A percentile compares a stretch with the other conserved stretches of the same genome.
Evolutionary conservation across 2,113 vertebrate genomes (phyloP).

Genomic region (Dunckerocampus dactyliophorus): DNA sequence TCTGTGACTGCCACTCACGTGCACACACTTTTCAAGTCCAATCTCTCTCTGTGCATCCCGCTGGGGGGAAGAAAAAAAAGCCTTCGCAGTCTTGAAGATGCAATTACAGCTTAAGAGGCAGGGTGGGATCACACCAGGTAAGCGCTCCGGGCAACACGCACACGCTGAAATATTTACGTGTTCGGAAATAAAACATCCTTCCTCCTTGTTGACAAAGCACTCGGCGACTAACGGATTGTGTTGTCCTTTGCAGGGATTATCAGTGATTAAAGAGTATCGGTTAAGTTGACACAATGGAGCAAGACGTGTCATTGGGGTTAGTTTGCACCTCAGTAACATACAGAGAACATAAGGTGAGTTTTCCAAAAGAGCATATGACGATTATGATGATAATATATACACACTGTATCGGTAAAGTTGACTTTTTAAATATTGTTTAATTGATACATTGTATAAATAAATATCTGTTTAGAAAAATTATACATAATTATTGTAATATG

Average conservation of each 20-base stretch:
- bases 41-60: neutral
- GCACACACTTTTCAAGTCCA: neutral
- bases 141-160: slow-evolving; percentile 6
- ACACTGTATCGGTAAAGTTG: too few species aligned
- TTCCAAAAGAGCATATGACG: neutral
- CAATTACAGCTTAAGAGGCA: slow-evolving; percentile 8
- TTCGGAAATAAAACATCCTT: neutral
- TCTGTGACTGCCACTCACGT: neutral
- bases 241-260: slow-evolving; percentile 15
- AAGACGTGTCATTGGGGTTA: slow-evolving; percentile 36
- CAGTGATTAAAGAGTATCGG: slow-evolving; percentile 24
- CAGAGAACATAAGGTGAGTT: slow-evolving; percentile 40
- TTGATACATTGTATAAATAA: too few species aligned
- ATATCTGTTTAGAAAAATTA: too few species aligned
- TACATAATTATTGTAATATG: too few species aligned
- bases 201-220: neutral
- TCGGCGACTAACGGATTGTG: neutral
- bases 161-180: slow-evolving; percentile 15
- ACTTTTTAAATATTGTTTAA: too few species aligned
- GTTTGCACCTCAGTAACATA: slow-evolving; percentile 38
- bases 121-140: slow-evolving; percentile 2
- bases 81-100: slow-evolving; percentile 6
- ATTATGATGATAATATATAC: too few species aligned
- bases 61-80: neutral
- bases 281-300: slow-evolving; percentile 16